These are phyloP conservation scores for Columba janthina DNA, from an alignment of 2,113 vertebrate genomes.

Conservation along the genomic window DNA sequence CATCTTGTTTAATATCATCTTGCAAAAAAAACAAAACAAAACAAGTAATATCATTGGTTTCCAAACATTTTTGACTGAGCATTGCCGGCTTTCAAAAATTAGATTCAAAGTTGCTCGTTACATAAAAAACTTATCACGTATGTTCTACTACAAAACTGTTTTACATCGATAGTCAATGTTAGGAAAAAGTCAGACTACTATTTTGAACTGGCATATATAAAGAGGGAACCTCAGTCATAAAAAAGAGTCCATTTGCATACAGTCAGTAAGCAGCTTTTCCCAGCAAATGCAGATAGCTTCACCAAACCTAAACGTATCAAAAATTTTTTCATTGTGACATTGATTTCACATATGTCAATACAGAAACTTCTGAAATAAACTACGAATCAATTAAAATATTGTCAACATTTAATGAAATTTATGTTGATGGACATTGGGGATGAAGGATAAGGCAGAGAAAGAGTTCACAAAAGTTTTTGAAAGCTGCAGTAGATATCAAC, in stretches of 20 bases:
- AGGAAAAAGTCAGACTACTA: not conserved
- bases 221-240: not conserved
- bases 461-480: not conserved
- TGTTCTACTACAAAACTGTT: not conserved
- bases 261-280: not conserved
- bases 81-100: not conserved
- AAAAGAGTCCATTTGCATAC: not conserved
- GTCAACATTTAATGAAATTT: not conserved
- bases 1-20: not conserved
- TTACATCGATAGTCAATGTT: accelerated
- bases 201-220: not conserved
- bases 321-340: not conserved
- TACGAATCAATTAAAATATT: not conserved
- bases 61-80: not conserved
- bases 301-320: not conserved
- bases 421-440: accelerated
- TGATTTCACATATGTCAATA: not conserved
- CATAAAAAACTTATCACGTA: accelerated
- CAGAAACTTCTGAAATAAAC: not conserved
- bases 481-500: not conserved
- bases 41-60: not conserved
- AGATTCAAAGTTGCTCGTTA: not conserved
- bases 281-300: not conserved
- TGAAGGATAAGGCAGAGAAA: not conserved
- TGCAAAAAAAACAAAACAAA: not conserved